These are phyloP conservation scores for Carollia perspicillata DNA, from an alignment of 2,113 vertebrate species.

Conservation along the genomic window DNA sequence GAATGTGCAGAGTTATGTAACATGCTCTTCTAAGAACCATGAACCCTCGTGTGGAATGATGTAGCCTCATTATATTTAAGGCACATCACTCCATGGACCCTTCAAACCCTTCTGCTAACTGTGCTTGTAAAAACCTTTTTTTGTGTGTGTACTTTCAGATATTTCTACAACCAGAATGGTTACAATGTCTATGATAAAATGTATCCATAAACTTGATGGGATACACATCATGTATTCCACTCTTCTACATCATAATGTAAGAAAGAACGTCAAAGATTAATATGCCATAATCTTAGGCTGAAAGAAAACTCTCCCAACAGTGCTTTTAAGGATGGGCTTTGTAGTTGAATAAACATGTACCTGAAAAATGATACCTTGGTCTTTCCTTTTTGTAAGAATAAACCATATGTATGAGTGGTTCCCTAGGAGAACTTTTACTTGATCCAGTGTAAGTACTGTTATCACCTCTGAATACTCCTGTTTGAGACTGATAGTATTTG, in stretches of 20 bases:
- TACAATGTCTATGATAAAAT: background rate
- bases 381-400: background rate
- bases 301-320: background rate
- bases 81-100: background rate
- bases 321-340: background rate
- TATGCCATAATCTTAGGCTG: background rate
- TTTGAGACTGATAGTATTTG: background rate
- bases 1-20: background rate
- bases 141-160: background rate
- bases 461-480: background rate
- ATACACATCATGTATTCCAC: background rate
- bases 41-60: background rate
- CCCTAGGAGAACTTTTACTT: background rate
- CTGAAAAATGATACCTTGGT: background rate
- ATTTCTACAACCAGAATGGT: background rate
- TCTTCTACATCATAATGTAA: background rate
- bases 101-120: background rate
- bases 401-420: background rate
- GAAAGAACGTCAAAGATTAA: background rate
- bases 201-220: background rate
- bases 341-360: background rate
- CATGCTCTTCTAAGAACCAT: background rate
- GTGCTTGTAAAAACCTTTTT: background rate
- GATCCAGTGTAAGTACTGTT: background rate
- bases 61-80: background rate